Conservation (phyloP, 2,888 invertebrate genomes). For the Leptinotarsa haldemani region DNA sequence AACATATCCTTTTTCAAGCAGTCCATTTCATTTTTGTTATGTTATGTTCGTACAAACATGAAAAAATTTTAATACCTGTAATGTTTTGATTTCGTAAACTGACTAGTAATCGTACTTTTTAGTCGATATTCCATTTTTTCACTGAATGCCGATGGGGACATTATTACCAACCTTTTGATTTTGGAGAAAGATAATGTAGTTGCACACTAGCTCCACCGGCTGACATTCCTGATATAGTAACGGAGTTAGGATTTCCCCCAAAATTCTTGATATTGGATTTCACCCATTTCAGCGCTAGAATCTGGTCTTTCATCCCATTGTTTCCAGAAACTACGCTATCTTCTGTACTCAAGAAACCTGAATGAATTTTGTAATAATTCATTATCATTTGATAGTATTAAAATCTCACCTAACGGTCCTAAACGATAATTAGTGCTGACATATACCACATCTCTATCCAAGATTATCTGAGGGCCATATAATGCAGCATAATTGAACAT, state of each 20-base stretch:
- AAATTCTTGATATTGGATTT: conserved; percentile 60
- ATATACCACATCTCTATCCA: conserved; percentile 74
- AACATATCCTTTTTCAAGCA: too few species aligned
- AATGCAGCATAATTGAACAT: conserved; percentile 73
- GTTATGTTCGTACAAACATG: too few species aligned
- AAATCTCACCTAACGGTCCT: conserved; percentile 72
- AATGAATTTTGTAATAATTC: conserved; percentile 19
- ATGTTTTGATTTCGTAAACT: too few species aligned
- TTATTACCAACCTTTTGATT: conserved; percentile 51
- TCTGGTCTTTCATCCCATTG: conserved; percentile 62
- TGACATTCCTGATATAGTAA: conserved; percentile 60
- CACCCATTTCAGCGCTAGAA: conserved; percentile 59
- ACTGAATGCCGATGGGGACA: too few species aligned
- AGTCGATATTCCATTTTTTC: too few species aligned
- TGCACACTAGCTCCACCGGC: conserved; percentile 62
- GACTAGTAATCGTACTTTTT: too few species aligned
- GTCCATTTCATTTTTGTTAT: too few species aligned
- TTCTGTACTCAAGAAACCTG: conserved; percentile 61
- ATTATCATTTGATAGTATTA: neutral
- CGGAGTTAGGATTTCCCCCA: conserved; percentile 60
- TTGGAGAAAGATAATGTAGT: conserved; percentile 59
- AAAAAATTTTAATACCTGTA: too few species aligned
- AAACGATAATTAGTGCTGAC: conserved; percentile 79
- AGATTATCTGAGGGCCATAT: conserved; percentile 71
- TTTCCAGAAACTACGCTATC: conserved; percentile 61